These are phyloP conservation scores for Drosophila orena DNA, from an alignment of 1,140 invertebrate species.

Conservation along the genomic window DNA sequence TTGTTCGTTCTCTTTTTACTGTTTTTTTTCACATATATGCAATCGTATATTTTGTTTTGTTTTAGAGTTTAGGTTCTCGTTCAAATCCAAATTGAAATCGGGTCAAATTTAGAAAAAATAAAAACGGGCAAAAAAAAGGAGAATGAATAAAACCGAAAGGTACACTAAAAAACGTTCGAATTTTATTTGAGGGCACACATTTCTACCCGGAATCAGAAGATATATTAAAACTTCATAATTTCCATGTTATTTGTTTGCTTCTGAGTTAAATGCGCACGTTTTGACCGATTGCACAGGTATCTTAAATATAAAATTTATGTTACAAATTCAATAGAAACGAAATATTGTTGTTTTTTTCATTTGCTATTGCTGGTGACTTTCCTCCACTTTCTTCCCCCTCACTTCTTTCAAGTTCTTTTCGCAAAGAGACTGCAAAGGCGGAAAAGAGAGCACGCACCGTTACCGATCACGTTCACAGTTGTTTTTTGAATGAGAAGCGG, in stretches of 20 bases:
- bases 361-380: conserved; percentile 17
- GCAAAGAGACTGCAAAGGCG: conserved; percentile 1
- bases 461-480: conserved; percentile 80
- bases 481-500: conserved; percentile 62
- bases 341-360: conserved; percentile 1
- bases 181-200: conserved; percentile 1
- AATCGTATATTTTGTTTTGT: conserved; percentile 34
- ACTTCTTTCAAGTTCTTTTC: conserved; percentile 14
- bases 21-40: conserved; percentile 55
- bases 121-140: conserved; percentile 20
- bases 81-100: conserved; percentile 50
- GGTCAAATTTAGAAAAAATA: conserved; percentile 43
- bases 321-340: conserved; percentile 22
- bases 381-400: not conserved
- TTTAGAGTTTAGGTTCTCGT: conserved; percentile 15
- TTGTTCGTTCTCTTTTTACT: conserved; percentile 2
- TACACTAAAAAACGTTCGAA: conserved; percentile 40
- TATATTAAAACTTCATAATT: not conserved
- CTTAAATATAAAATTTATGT: conserved; percentile 4
- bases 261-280: conserved; percentile 40
- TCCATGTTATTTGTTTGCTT: conserved; percentile 8
- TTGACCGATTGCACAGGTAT: conserved; percentile 55
- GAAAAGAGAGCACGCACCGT: conserved; percentile 56
- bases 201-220: not conserved
- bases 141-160: conserved; percentile 32